Evolutionary conservation across 2,888 invertebrate genomes (phyloP).

Genomic region (Synergus gifuensis): DNA sequence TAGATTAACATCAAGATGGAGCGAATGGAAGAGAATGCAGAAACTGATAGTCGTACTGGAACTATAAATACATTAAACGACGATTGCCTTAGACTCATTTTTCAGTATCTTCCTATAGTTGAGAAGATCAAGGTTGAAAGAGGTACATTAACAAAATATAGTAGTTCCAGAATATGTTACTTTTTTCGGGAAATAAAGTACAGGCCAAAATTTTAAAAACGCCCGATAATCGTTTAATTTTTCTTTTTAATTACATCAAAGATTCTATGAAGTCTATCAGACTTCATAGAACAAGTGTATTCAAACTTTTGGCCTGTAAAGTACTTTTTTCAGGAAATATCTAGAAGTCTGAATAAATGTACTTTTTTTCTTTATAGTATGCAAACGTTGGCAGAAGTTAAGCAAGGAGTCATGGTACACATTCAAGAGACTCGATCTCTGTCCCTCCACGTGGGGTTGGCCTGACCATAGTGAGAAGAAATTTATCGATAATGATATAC

Average conservation of each 20-base stretch:
- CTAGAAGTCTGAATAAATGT: not conserved
- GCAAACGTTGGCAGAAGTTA: conserved; percentile 23
- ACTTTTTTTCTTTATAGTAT: conserved; percentile 3
- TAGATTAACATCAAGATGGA: not conserved
- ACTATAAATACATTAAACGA: conserved; percentile 17
- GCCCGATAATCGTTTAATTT: too few species aligned
- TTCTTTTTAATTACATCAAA: too few species aligned
- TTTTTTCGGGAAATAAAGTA: too few species aligned
- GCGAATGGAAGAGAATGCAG: not conserved
- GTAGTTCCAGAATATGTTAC: too few species aligned
- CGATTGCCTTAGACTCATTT: conserved; percentile 26
- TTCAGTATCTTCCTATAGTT: conserved; percentile 23
- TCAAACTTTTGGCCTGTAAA: too few species aligned
- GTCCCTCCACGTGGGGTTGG: conserved; percentile 35
- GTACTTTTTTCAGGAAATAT: not conserved
- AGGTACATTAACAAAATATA: not conserved
- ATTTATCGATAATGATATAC: conserved; percentile 14
- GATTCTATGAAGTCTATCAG: too few species aligned
- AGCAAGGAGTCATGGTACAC: conserved; percentile 29
- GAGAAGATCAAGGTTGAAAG: conserved; percentile 25
- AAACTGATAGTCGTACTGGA: not conserved
- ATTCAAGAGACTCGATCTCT: conserved; percentile 25
- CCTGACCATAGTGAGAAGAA: not conserved
- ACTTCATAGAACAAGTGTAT: too few species aligned
- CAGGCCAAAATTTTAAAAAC: too few species aligned